phyloP scores from a whole-genome alignment of 1,140 invertebrate species.

The Orchesella cincta region DNA sequence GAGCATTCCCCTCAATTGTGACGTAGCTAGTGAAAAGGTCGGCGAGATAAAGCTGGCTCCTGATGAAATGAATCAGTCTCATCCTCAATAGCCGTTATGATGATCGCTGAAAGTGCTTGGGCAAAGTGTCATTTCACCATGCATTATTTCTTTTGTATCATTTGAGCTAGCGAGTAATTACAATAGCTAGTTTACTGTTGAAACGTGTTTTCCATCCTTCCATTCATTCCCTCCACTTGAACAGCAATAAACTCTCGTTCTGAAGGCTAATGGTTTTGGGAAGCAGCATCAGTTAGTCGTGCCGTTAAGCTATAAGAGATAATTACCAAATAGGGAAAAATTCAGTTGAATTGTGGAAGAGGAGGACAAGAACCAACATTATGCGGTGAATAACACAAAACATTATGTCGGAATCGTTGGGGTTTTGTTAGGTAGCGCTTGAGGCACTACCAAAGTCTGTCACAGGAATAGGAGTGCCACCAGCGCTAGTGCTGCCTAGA shows the following conservation, averaged over 20 bases:
- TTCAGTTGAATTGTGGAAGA: too few species aligned
- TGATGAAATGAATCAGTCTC: neutral
- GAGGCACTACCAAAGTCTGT: too few species aligned
- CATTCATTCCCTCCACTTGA: neutral
- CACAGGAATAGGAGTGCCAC: too few species aligned
- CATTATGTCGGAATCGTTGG: too few species aligned
- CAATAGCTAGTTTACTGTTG: neutral
- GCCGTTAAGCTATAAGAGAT: neutral
- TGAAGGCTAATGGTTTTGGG: neutral
- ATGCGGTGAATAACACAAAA: too few species aligned
- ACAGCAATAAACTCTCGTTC: neutral
- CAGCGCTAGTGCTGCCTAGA: too few species aligned
- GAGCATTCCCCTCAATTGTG: too few species aligned
- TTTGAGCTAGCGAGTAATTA: neutral
- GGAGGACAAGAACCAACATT: too few species aligned
- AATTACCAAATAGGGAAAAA: constrained; percentile 13
- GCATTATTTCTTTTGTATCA: neutral
- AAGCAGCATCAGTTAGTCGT: neutral
- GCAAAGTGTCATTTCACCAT: neutral
- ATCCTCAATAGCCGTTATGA: neutral
- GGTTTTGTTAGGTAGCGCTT: too few species aligned
- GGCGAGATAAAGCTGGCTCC: too few species aligned
- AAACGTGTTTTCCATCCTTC: neutral
- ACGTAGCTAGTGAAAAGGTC: too few species aligned
- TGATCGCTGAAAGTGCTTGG: neutral